Percentiles rank a stretch among this genome's conserved stretches.
These are phyloP conservation scores for Bovichtus diacanthus DNA, from an alignment of 2,797 vertebrate genomes.

Conservation along the genomic window DNA sequence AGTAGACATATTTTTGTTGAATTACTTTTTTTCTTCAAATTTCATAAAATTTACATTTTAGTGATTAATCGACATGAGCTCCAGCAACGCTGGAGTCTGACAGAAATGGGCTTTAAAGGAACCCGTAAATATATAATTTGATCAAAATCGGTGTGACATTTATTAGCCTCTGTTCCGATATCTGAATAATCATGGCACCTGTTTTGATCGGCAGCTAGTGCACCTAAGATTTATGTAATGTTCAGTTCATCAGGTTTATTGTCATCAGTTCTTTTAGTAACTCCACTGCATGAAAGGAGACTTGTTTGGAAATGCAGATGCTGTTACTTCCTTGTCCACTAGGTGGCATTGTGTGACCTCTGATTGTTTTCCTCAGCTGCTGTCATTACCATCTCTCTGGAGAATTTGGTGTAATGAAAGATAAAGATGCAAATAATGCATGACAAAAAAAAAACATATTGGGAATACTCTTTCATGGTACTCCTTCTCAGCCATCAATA, in stretches of 20 bases:
- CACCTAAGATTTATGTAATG: background rate
- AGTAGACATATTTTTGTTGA: background rate
- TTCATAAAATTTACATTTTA: background rate
- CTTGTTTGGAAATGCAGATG: conserved; percentile 5
- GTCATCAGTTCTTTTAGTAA: background rate
- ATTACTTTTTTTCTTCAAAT: conserved; percentile 8
- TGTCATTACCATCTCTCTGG: background rate
- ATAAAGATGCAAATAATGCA: background rate
- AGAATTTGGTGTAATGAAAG: conserved; percentile 22
- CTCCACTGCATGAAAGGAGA: background rate
- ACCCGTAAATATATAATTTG: background rate
- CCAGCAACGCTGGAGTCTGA: background rate
- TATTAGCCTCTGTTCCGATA: background rate
- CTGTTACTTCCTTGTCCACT: conserved; percentile 50
- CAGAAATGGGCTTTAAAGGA: background rate
- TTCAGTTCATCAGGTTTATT: background rate
- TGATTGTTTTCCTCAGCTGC: conserved; percentile 15
- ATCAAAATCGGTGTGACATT: background rate
- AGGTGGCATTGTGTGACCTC: conserved; percentile 71
- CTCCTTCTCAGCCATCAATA: background rate
- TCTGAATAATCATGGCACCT: background rate
- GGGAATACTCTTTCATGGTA: background rate
- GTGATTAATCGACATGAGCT: background rate
- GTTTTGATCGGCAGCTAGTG: background rate
- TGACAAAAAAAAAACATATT: background rate